Conservation (phyloP, 2,797 vertebrate genomes). For the Lophotriccus pileatus region DNA sequence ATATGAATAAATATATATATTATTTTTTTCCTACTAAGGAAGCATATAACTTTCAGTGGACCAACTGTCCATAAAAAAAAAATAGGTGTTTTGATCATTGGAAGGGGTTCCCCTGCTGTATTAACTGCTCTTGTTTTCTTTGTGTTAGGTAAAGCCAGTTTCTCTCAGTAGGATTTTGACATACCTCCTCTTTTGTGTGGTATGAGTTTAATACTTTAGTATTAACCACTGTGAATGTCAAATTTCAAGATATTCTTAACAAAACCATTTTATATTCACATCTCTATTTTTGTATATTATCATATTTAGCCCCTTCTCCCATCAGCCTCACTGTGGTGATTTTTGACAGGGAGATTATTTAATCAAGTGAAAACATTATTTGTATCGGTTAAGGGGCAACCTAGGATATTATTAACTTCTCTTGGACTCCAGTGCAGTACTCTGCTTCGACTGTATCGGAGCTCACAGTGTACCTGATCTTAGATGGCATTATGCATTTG, state of each 20-base stretch:
- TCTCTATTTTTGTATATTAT: slow-evolving; percentile 53
- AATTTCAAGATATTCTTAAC: slow-evolving; percentile 55
- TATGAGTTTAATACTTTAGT: slow-evolving; percentile 60
- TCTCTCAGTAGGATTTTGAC: slow-evolving; percentile 57
- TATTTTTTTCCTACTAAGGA: slow-evolving; percentile 63
- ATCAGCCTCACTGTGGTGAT: neutral
- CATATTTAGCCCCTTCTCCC: slow-evolving; percentile 29
- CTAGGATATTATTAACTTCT: neutral
- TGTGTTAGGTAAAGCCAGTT: slow-evolving; percentile 56
- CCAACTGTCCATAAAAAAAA: slow-evolving; percentile 75
- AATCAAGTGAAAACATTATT: slow-evolving; percentile 15
- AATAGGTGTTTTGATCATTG: slow-evolving; percentile 35
- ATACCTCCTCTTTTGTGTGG: slow-evolving; percentile 65
- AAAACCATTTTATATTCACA: slow-evolving; percentile 61
- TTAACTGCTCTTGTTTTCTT: slow-evolving; percentile 51
- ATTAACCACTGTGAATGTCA: slow-evolving; percentile 71
- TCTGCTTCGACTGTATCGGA: neutral
- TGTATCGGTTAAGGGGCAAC: neutral
- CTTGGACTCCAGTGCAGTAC: neutral
- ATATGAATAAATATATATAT: slow-evolving; percentile 75
- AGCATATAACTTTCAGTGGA: slow-evolving; percentile 72
- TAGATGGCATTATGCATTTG: neutral
- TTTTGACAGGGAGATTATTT: slow-evolving; percentile 14
- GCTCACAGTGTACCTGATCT: neutral
- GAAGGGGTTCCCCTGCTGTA: slow-evolving; percentile 29